Base-by-base conservation (phyloP, 2,113 vertebrate species). In the Guaruba guarouba region DNA sequence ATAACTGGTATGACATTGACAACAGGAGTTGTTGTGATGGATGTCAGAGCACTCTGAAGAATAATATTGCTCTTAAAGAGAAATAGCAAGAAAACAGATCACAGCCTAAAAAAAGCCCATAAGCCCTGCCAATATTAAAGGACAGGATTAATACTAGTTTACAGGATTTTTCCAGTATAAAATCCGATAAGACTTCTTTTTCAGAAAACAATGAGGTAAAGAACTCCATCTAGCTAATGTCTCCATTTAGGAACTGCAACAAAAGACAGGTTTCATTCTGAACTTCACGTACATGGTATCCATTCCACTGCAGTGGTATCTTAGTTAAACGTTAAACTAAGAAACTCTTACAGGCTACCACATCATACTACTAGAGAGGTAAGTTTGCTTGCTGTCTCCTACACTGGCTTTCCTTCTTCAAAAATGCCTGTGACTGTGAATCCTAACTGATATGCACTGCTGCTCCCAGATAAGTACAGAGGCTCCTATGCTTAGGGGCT, bases 1-100 rank as follows among this genome's bases (percentile, higher is more conserved):
- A 94, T 82, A 96, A 91, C 54, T 51, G 73, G 29, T 68, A 41
- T 92, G 92, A 84, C 92, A 93, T 61, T 96, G 95, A 96, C 92
- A 92, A 74, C 57, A 94, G 88, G 67, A 92, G 46, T 4, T 85
- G 59, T 39, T 77, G 57, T 87, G 95, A 96, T 77, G 73, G 88
- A 95, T 93, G 84, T 51, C 93, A 95, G 41, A 63, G 55, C 39
- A 31, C 51, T 90, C 84, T 3, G 3, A 89, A 95, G 35, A 24
- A 8, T 25, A 29, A 62, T 66, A 27, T n/a, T 78, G 16, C 20
- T 93, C 81, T 51, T 78, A 76, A 71, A 86, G 31, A 18, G 31
- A 84, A 93, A 80, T 5, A 71, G 37, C 2, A 10, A 78, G 43
- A 86, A 86, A 93, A 93, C 33, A 91, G 29, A 76, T 43, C 54